Evolutionary conservation across 1,140 invertebrate genomes (phyloP).

Genomic region (Cotesia vestalis): DNA sequence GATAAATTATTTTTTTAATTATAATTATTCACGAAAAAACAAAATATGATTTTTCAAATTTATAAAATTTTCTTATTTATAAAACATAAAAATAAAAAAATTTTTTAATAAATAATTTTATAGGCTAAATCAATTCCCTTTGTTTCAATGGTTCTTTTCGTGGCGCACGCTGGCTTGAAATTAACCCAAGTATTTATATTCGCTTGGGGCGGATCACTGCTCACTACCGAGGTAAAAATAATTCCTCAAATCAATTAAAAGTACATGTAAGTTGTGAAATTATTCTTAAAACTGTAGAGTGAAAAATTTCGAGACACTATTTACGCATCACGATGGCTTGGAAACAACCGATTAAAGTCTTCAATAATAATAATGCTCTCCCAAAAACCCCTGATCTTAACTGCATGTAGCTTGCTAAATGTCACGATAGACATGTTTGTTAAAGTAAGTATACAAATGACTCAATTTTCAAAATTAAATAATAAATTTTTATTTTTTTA

Average conservation of each 20-base stretch:
- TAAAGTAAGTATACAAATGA: constrained; percentile 31
- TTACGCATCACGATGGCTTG: constrained; percentile 38
- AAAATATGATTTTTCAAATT: no score
- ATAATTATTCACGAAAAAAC: no score
- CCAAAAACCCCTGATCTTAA: constrained; percentile 44
- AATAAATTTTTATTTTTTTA: background rate
- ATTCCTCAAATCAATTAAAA: background rate
- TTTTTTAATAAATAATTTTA: no score
- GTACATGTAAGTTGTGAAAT: no score
- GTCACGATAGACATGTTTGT: constrained; percentile 42
- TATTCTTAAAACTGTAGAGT: constrained; percentile 34
- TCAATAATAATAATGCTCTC: constrained; percentile 39
- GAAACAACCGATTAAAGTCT: constrained; percentile 21
- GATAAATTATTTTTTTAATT: no score
- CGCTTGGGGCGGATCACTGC: constrained; percentile 4
- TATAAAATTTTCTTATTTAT: no score
- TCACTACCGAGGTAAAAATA: constrained; percentile 11
- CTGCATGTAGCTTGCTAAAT: constrained; percentile 35
- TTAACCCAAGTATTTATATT: constrained; percentile 10
- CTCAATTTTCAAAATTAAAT: background rate
- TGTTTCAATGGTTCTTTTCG: background rate
- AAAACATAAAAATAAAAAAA: no score
- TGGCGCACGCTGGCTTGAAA: background rate
- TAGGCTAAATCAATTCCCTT: constrained; percentile 15
- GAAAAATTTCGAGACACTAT: constrained; percentile 26